phyloP scores from a whole-genome alignment of 2,113 vertebrate genomes.

The Vombatus ursinus region DNA sequence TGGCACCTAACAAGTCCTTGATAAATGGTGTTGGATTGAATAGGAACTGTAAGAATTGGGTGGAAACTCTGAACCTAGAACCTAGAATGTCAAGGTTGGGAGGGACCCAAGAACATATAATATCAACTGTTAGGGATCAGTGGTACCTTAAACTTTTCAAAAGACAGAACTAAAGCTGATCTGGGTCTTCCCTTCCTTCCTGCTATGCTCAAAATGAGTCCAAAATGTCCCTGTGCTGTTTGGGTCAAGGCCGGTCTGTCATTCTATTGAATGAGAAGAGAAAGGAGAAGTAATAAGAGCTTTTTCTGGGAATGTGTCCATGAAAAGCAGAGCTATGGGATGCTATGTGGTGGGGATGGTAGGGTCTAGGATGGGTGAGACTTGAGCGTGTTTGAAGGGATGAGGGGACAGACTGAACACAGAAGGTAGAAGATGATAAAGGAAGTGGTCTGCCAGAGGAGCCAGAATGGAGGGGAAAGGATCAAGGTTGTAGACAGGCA shows the following conservation, averaged over 20 bases:
- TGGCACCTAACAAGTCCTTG: background rate
- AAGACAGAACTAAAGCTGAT: too few relatives aligned
- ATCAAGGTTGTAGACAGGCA: background rate
- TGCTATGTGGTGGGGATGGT: background rate
- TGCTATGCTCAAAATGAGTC: too few relatives aligned
- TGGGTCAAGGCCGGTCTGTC: too few relatives aligned
- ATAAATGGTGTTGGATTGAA: background rate
- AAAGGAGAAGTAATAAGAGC: background rate
- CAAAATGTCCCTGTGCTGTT: too few relatives aligned
- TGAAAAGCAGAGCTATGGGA: background rate
- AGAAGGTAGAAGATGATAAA: background rate
- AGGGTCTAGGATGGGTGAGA: background rate
- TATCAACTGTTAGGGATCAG: too few relatives aligned
- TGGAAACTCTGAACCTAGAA: background rate
- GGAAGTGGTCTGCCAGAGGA: background rate
- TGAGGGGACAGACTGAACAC: background rate
- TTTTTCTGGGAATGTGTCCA: background rate
- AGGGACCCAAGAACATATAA: too few relatives aligned
- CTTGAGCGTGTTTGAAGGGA: background rate
- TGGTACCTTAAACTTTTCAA: too few relatives aligned
- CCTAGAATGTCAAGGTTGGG: background rate
- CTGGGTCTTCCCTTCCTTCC: too few relatives aligned
- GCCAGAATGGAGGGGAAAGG: background rate
- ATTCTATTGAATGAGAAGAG: background rate
- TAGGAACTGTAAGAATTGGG: background rate